phyloP scores from a whole-genome alignment of 2,888 invertebrate genomes.

The Drosophila colorata region DNA sequence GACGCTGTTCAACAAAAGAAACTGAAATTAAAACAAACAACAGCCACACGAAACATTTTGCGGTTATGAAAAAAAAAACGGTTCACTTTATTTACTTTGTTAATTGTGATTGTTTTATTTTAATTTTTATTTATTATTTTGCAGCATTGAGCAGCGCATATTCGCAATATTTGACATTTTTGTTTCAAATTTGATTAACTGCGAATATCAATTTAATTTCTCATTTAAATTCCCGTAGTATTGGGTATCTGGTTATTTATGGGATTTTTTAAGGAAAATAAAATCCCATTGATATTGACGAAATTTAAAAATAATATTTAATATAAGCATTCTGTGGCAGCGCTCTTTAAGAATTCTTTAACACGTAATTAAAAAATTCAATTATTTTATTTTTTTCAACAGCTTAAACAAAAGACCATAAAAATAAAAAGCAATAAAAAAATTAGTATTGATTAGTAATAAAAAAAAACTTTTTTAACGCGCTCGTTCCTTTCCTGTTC shows the following conservation, averaged over 20 bases:
- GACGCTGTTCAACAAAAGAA: not conserved
- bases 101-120: constrained; percentile 38
- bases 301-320: not conserved
- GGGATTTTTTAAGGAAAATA: not conserved
- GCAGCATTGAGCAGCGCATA: not conserved
- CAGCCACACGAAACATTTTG: constrained; percentile 6
- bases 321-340: too few species aligned
- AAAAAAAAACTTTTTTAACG: too few species aligned
- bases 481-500: too few species aligned
- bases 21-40: not conserved
- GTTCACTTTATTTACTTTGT: constrained; percentile 19
- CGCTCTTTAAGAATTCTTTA: not conserved
- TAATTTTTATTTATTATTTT: constrained; percentile 10
- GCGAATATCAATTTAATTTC: constrained; percentile 30
- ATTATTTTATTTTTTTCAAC: too few species aligned
- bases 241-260: not conserved
- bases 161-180: constrained; percentile 20
- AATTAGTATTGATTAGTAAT: too few species aligned
- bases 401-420: too few species aligned
- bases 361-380: not conserved
- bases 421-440: too few species aligned
- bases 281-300: not conserved
- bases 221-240: constrained; percentile 11
- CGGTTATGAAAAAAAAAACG: not conserved
- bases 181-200: constrained; percentile 40